phyloP scores from a whole-genome alignment of 2,113 vertebrate species.

The Pampusana beccarii region DNA sequence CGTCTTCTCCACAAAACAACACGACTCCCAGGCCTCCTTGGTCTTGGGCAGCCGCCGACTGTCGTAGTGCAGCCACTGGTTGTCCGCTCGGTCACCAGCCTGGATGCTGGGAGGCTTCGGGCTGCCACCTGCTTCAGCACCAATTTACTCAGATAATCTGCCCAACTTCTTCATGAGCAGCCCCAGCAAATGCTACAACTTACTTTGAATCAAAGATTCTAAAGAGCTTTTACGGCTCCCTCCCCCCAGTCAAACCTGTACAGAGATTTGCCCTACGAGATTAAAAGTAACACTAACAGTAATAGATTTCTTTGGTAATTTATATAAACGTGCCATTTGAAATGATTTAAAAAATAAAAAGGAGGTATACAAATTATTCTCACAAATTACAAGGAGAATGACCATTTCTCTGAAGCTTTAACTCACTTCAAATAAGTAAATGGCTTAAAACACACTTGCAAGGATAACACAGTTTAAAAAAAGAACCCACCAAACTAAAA shows the following conservation, averaged over 20 bases:
- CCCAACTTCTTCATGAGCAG: neutral
- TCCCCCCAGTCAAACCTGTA: neutral
- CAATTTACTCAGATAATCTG: neutral
- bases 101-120: constrained; percentile 67
- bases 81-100: constrained; percentile 91
- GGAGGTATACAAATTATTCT: neutral
- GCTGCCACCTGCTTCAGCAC: constrained; percentile 73
- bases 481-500: neutral
- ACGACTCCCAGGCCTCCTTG: constrained; percentile 87
- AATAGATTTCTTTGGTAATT: neutral
- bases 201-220: neutral
- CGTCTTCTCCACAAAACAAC: constrained; percentile 94
- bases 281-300: neutral
- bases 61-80: constrained; percentile 93
- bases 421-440: neutral
- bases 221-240: neutral
- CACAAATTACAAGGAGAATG: neutral
- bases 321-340: neutral
- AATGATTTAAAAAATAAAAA: neutral
- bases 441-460: neutral
- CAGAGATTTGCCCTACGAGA: neutral
- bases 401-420: neutral
- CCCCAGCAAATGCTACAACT: neutral
- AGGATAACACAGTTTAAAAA: neutral
- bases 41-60: constrained; percentile 85